phyloP scores from a whole-genome alignment of 2,797 vertebrate species.

The Gila robusta region DNA sequence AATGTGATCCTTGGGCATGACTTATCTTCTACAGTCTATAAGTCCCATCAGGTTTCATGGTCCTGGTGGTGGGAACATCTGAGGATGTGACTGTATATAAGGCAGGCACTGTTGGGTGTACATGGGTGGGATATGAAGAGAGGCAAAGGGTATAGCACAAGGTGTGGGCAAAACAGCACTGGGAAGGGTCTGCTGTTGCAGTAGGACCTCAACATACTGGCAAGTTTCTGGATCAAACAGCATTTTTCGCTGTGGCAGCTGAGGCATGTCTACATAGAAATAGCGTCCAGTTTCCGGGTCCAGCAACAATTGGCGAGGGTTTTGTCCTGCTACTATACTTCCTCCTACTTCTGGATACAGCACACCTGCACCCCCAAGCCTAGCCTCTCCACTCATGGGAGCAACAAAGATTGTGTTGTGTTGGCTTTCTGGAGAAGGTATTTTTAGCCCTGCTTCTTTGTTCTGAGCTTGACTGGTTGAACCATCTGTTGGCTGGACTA shows the following conservation, averaged over 20 bases:
- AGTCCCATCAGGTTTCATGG: conserved; percentile 51
- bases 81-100: conserved; percentile 66
- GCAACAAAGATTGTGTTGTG: conserved; percentile 51
- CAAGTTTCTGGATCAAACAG: conserved; percentile 90
- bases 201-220: conserved; percentile 86
- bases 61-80: conserved; percentile 61
- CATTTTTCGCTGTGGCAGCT: conserved; percentile 81
- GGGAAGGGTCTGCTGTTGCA: conserved; percentile 73
- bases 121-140: conserved; percentile 64
- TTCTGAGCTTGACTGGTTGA: conserved; percentile 47
- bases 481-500: conserved; percentile 40
- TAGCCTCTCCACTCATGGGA: conserved; percentile 48
- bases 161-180: conserved; percentile 68
- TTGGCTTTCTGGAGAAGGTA: conserved; percentile 51
- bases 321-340: conserved; percentile 28
- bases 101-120: conserved; percentile 74
- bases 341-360: conserved; percentile 63
- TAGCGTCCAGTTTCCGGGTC: conserved; percentile 82
- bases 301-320: conserved; percentile 74
- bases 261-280: conserved; percentile 79
- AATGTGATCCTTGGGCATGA: conserved; percentile 19
- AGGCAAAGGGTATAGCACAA: conserved; percentile 69
- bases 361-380: conserved; percentile 47
- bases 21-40: conserved; percentile 15
- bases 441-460: conserved; percentile 31